Conservation (phyloP, 2,888 invertebrate genomes). For the Scaptomyza flava region DNA sequence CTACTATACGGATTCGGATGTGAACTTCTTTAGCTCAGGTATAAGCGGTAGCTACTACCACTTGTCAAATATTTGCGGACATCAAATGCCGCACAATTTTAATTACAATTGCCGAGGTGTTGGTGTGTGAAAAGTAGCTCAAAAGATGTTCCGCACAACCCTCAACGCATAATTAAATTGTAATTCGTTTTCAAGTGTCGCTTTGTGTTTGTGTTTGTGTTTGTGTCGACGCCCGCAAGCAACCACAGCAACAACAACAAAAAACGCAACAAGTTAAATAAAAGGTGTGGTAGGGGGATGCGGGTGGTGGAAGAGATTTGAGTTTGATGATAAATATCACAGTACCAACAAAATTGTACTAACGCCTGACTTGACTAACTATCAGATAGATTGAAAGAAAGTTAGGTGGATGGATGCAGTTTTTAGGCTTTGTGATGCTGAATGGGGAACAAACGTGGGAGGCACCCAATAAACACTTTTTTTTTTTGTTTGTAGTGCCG, state of each 20-base stretch:
- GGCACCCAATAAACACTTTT: constrained; percentile 34
- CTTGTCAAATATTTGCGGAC: constrained; percentile 74
- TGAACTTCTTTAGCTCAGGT: constrained; percentile 84
- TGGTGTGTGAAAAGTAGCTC: constrained; percentile 64
- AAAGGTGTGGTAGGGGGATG: background rate
- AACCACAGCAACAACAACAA: constrained; percentile 45
- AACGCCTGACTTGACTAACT: constrained; percentile 28
- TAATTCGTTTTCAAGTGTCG: constrained; percentile 78
- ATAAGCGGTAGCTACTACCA: constrained; percentile 31
- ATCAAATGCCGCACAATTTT: constrained; percentile 70
- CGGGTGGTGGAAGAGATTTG: constrained; percentile 35
- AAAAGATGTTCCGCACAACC: constrained; percentile 58
- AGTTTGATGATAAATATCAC: constrained; percentile 56
- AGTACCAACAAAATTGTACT: constrained; percentile 19
- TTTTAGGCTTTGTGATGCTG: constrained; percentile 24
- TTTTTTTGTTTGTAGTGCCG: constrained; percentile 34
- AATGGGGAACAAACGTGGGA: constrained; percentile 30
- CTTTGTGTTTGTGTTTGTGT: constrained; percentile 25
- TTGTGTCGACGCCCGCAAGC: constrained; percentile 47
- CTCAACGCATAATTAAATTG: constrained; percentile 78
- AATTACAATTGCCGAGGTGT: constrained; percentile 68
- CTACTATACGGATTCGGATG: constrained; percentile 84
- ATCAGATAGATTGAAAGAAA: constrained; percentile 6
- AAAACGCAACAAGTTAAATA: constrained; percentile 71
- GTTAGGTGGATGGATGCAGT: constrained; percentile 1